Evolutionary conservation across 2,888 invertebrate species (phyloP), one percentile per base, ranked within the genome.

Genomic region (Thysanoteuthis rhombus): DNA sequence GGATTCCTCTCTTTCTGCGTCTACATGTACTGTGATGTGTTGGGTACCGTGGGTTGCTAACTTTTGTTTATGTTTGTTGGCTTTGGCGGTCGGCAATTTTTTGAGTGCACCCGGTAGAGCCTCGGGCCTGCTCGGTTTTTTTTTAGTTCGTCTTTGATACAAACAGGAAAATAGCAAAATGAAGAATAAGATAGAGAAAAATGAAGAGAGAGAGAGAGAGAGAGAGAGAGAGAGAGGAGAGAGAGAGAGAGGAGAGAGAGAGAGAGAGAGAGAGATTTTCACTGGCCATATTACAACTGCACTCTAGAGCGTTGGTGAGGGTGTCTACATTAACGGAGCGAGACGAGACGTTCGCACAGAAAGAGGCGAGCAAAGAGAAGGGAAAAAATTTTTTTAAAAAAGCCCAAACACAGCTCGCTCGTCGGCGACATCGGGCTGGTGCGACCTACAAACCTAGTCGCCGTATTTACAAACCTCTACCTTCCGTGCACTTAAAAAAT

Each of bases 371-470:
- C 12, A n/a, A n/a, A 75, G n/a, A n/a, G 12, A n/a, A 75, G n/a
- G 12, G 36, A 36, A 42, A 42, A 42, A 42, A 6, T n/a, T n/a
- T n/a, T n/a, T n/a, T n/a, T n/a, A n/a, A n/a, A n/a, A n/a, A 16
- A 16, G 0, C 16, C 1, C 12, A 75, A 75, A 22, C 32, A 1
- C 12, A n/a, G 16, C 36, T 75, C n/a, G n/a, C n/a, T 75, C n/a
- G 75, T 75, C 75, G 25, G 10, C 75, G n/a, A n/a, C 75, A n/a
- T n/a, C 16, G 75, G 75, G 36, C 75, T 75, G 75, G 75, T n/a
- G n/a, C 75, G 75, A 75, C 75, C 75, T 75, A 75, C 75, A 75
- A 75, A 75, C 75, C 75, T n/a, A 75, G 75, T 75, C 75, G 75
- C n/a, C 75, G 75, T 75, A 19, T 75, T 75, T n/a, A 75, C 75